phyloP scores from a whole-genome alignment of 2,797 vertebrate species.

The Spizella passerina region DNA sequence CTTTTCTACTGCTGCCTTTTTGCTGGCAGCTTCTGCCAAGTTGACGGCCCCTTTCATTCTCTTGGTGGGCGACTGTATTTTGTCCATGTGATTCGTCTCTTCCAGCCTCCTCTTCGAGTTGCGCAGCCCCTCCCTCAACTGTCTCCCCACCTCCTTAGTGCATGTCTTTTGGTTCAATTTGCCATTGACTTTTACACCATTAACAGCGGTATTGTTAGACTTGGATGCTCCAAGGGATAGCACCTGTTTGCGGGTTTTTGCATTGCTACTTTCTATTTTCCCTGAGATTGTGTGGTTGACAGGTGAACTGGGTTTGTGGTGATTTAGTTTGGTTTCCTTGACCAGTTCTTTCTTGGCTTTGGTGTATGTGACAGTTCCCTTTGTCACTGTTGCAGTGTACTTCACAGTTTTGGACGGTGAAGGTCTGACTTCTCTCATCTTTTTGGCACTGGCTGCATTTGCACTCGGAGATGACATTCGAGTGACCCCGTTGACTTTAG shows the following conservation, averaged over 20 bases:
- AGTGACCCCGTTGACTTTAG: conserved; percentile 94
- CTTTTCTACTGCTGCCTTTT: conserved; percentile 84
- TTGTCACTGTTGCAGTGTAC: conserved; percentile 98
- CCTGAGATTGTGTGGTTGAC: conserved; percentile 95
- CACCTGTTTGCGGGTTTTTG: conserved; percentile 99
- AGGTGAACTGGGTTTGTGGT: conserved; percentile 91
- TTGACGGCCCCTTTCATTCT: conserved; percentile 85
- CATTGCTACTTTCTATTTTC: conserved; percentile 99
- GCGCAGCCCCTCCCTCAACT: conserved; percentile 91
- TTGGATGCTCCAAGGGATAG: conserved; percentile 94
- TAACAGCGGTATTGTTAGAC: conserved; percentile 77
- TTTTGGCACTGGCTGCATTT: conserved; percentile 93
- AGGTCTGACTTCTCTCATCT: conserved; percentile 93
- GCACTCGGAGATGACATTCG: conserved; percentile 85
- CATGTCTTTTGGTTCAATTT: conserved; percentile 91
- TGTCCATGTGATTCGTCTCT: conserved; percentile 77
- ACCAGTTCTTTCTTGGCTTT: conserved; percentile 99
- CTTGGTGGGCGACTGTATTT: conserved; percentile 86
- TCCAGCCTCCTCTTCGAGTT: conserved; percentile 95
- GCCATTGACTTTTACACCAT: conserved; percentile 88
- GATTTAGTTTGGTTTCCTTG: conserved; percentile 98
- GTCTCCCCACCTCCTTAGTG: conserved; percentile 86
- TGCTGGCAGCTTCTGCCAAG: conserved; percentile 86
- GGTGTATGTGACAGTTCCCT: conserved; percentile 99
- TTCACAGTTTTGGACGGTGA: conserved; percentile 99